Evolutionary conservation across 2,797 vertebrate species (phyloP).

Genomic region (Fringilla coelebs): DNA sequence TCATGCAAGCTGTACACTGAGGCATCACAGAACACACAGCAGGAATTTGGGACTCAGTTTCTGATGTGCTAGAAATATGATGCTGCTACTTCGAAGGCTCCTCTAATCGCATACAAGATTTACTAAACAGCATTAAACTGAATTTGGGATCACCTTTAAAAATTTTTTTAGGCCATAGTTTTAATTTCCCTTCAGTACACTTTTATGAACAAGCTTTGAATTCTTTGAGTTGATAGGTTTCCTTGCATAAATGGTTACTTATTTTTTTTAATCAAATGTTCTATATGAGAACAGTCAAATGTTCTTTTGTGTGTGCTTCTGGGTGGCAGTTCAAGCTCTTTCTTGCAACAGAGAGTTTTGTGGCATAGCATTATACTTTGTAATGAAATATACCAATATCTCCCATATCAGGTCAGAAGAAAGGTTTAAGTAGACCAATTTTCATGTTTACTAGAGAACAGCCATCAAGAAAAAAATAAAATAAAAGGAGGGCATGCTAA

Average conservation of each 20-base stretch:
- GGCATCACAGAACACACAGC: background rate
- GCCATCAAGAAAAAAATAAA: background rate
- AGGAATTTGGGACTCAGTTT: conserved; percentile 6
- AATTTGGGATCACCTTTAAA: background rate
- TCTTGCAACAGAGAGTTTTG: background rate
- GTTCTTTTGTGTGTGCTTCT: background rate
- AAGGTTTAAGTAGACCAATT: background rate
- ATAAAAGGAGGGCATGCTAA: background rate
- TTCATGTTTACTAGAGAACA: background rate
- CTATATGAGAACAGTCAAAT: background rate
- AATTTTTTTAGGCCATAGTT: background rate
- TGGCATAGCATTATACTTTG: background rate
- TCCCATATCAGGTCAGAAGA: background rate
- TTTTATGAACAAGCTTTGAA: background rate
- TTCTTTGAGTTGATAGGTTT: background rate
- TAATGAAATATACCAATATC: background rate
- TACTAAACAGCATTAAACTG: background rate
- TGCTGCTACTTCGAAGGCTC: background rate
- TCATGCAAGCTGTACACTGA: conserved; percentile 8
- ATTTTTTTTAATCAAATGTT: background rate
- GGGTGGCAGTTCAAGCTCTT: background rate
- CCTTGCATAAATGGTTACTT: background rate
- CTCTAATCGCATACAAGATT: background rate
- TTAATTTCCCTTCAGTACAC: background rate
- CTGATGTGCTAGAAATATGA: background rate